These are phyloP conservation scores for Ctenosaura bakeri DNA, from an alignment of 2,797 vertebrate genomes.

Conservation along the genomic window DNA sequence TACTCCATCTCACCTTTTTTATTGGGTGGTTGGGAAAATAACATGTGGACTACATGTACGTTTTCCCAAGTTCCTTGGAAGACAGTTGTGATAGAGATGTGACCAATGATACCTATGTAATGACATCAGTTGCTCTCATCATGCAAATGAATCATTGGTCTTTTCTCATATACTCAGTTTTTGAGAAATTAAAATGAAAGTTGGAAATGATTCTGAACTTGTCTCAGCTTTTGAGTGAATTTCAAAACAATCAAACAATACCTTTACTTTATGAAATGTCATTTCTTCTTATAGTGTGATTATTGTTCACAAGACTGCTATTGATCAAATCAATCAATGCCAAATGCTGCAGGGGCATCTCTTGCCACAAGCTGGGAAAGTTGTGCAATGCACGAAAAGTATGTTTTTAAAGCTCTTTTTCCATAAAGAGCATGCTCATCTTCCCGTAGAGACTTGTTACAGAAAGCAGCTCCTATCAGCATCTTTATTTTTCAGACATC, in stretches of 20 bases:
- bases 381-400: conserved; percentile 25
- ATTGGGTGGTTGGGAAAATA: not conserved
- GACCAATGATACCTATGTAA: conserved; percentile 48
- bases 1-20: no score
- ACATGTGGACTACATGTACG: not conserved
- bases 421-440: conserved; percentile 26
- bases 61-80: not conserved
- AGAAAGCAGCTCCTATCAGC: not conserved
- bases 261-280: conserved; percentile 49
- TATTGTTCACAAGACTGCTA: conserved; percentile 54
- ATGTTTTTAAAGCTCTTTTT: conserved; percentile 43
- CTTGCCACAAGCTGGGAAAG: not conserved
- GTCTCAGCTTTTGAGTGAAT: conserved; percentile 43
- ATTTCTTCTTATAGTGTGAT: conserved; percentile 48
- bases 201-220: conserved; percentile 39
- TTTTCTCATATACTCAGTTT: conserved; percentile 49
- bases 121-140: conserved; percentile 65
- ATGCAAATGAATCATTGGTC: conserved; percentile 61
- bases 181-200: conserved; percentile 48
- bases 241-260: conserved; percentile 46
- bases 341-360: conserved; percentile 34
- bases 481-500: not conserved
- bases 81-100: not conserved
- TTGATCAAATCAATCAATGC: conserved; percentile 48
- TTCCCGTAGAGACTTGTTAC: conserved; percentile 12